A percentile compares a stretch with the other conserved stretches of the same genome.
phyloP scores from a whole-genome alignment of 2,888 invertebrate genomes.

The Ochropleura leucogaster region DNA sequence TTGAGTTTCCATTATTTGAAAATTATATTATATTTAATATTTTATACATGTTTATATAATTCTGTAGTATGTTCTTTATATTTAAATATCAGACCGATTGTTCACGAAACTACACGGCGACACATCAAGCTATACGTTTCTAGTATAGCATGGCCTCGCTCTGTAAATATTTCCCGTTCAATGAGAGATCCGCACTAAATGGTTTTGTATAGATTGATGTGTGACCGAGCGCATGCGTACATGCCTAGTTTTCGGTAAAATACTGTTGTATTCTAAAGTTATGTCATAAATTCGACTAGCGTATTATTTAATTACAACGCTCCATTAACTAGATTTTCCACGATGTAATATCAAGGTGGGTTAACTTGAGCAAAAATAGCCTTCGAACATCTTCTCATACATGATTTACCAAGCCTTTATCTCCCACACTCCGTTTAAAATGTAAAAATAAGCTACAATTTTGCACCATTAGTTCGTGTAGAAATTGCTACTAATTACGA shows the following conservation, averaged over 20 bases:
- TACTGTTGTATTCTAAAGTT: background rate
- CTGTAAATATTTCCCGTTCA: too few species aligned
- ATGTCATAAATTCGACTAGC: conserved; percentile 18
- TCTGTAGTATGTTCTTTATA: background rate
- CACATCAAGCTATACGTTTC: too few species aligned
- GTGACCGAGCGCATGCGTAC: background rate
- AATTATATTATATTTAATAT: too few species aligned
- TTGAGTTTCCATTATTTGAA: conserved; percentile 6
- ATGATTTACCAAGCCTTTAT: conserved; percentile 27
- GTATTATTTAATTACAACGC: conserved; percentile 44
- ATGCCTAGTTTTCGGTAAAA: conserved; percentile 5
- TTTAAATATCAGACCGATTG: conserved; percentile 3
- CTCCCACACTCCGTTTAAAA: conserved; percentile 29
- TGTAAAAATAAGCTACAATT: conserved; percentile 62
- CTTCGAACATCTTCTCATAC: conserved; percentile 21
- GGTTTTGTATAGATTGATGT: too few species aligned
- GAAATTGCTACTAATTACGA: conserved; percentile 74
- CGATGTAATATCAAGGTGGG: conserved; percentile 22
- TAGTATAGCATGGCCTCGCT: too few species aligned
- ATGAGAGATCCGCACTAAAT: too few species aligned
- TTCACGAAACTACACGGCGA: background rate
- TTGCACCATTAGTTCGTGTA: conserved; percentile 64
- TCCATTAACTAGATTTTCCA: conserved; percentile 30
- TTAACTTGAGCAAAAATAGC: conserved; percentile 23
- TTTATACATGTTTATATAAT: background rate